phyloP scores from a whole-genome alignment of 2,113 vertebrate genomes.

The Poeciliopsis occidentalis region DNA sequence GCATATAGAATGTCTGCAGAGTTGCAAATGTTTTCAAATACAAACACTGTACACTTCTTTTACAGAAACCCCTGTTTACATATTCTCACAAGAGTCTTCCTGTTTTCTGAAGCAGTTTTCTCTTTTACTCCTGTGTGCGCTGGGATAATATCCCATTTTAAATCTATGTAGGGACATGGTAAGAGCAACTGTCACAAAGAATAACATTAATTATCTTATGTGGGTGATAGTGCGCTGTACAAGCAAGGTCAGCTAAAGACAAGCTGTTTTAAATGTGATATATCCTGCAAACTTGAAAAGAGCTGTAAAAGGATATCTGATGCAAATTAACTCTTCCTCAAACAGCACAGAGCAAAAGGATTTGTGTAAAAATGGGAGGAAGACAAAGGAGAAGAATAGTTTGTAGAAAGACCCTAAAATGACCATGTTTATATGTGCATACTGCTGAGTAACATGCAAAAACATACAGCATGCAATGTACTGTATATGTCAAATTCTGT shows the following conservation, averaged over 20 bases:
- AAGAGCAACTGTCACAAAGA: background rate
- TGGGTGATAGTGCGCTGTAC: background rate
- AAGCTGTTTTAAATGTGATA: background rate
- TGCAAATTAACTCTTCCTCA: conserved; percentile 19
- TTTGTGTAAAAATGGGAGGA: conserved; percentile 5
- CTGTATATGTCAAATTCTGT: conserved; percentile 3
- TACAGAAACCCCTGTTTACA: background rate
- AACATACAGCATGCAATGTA: background rate
- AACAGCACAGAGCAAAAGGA: conserved; percentile 1
- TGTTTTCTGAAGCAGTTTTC: background rate
- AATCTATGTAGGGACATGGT: background rate
- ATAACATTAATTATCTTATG: background rate
- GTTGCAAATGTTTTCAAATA: background rate
- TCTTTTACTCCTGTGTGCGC: background rate
- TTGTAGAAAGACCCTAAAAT: background rate
- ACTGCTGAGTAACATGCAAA: background rate
- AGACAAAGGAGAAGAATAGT: background rate
- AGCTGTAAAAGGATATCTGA: background rate
- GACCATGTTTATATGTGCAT: conserved; percentile 11
- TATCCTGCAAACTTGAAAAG: background rate
- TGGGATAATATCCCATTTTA: conserved; percentile 3
- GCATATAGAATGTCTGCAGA: background rate
- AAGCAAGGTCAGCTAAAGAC: background rate
- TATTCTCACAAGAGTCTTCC: background rate
- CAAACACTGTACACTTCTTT: background rate